A percentile compares a stretch with the other conserved stretches of the same genome.
phyloP scores from a whole-genome alignment of 2,113 vertebrate genomes.

The Psilopogon haemacephalus region DNA sequence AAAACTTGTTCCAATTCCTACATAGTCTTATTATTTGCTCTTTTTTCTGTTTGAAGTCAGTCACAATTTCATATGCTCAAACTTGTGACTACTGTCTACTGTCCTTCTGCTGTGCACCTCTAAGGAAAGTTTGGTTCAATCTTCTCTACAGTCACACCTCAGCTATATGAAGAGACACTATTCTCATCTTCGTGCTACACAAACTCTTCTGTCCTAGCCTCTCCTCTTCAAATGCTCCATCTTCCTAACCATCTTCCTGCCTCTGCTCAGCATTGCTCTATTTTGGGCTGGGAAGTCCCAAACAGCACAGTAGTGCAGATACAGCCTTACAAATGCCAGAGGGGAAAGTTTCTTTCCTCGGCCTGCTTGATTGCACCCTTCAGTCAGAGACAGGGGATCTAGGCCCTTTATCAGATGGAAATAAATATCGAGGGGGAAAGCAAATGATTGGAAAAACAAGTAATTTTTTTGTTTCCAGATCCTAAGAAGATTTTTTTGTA shows the following conservation, averaged over 20 bases:
- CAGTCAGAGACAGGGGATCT: not conserved
- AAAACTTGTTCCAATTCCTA: not conserved
- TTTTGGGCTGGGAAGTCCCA: not conserved
- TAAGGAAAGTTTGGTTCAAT: not conserved
- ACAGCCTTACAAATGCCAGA: not conserved
- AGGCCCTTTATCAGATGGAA: not conserved
- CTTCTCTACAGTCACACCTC: not conserved
- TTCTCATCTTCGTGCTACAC: not conserved
- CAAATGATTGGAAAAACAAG: not conserved
- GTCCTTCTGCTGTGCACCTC: not conserved
- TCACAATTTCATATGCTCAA: not conserved
- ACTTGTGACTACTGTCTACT: not conserved
- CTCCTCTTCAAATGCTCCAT: not conserved
- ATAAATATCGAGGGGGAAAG: not conserved
- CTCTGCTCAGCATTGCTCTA: not conserved
- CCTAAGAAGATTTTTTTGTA: not conserved
- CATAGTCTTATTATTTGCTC: not conserved
- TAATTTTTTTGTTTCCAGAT: not conserved
- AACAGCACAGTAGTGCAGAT: not conserved
- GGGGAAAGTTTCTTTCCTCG: not conserved
- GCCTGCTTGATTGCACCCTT: not conserved
- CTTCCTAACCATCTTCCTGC: not conserved
- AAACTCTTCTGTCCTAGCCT: not conserved
- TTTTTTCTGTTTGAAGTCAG: not conserved
- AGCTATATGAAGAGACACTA: not conserved